phyloP scores from a whole-genome alignment of 2,113 vertebrate species.

The Tragelaphus scriptus region DNA sequence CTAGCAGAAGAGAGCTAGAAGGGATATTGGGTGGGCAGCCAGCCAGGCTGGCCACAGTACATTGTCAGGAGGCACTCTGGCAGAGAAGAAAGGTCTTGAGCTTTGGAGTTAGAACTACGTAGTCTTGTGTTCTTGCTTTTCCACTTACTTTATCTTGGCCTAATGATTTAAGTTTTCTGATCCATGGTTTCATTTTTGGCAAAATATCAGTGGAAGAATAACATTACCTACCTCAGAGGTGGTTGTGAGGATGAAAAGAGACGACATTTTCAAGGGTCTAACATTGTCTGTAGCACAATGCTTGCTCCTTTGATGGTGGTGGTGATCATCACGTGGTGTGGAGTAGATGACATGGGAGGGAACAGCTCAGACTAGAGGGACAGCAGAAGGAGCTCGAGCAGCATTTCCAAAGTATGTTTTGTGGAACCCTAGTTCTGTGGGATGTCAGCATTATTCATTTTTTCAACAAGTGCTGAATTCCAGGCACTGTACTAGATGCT shows the following conservation, averaged over 20 bases:
- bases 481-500: not conserved
- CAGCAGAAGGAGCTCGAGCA: not conserved
- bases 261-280: not conserved
- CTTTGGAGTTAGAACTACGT: not conserved
- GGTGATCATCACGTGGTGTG: accelerated
- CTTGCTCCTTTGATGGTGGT: not conserved
- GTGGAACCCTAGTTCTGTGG: not conserved
- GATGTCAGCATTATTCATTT: not conserved
- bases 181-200: not conserved
- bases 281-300: not conserved
- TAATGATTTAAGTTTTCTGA: not conserved
- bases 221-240: not conserved
- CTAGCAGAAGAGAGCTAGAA: not conserved
- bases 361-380: not conserved
- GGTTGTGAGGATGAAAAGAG: not conserved
- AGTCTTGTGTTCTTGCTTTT: not conserved
- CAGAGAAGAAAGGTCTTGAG: not conserved
- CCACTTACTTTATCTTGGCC: not conserved
- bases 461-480: not conserved
- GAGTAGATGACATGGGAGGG: not conserved
- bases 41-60: no score
- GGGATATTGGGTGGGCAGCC: not conserved
- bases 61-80: not conserved
- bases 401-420: not conserved
- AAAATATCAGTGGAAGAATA: not conserved